Conservation (phyloP, 2,113 vertebrate genomes). For the Ranitomeya variabilis region DNA sequence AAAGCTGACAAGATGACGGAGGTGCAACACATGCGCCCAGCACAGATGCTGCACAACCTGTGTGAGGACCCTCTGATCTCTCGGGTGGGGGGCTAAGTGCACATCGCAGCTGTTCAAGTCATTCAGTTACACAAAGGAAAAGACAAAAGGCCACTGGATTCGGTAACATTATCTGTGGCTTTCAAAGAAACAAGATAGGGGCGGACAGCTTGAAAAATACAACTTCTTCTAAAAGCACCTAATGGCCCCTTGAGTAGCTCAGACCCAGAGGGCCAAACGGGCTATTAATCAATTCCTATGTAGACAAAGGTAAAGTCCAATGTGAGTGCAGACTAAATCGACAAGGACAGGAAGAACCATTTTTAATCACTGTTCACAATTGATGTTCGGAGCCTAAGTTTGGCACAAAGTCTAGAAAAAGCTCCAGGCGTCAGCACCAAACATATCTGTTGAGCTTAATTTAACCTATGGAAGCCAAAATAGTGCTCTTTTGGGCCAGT, state of each 20-base stretch:
- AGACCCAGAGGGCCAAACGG: not conserved
- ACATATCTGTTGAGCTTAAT: too few relatives aligned
- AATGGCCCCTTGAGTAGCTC: conserved; percentile 9
- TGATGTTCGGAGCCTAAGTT: too few relatives aligned
- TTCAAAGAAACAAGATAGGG: conserved; percentile 31
- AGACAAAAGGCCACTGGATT: conserved; percentile 40
- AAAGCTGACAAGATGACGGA: conserved; percentile 21
- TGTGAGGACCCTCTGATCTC: not conserved
- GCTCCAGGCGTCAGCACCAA: too few relatives aligned
- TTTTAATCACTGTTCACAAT: not conserved
- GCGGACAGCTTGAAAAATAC: conserved; percentile 36
- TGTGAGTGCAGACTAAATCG: not conserved
- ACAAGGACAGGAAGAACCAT: not conserved
- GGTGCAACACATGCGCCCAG: not conserved
- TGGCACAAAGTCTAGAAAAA: too few relatives aligned
- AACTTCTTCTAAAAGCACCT: conserved; percentile 1
- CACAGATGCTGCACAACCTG: conserved; percentile 24
- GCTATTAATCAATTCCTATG: conserved; percentile 6
- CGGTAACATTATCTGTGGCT: conserved; percentile 44
- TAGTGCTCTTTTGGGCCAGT: too few relatives aligned
- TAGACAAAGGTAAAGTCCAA: conserved; percentile 9
- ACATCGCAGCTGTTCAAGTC: conserved; percentile 48
- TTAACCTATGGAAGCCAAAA: too few relatives aligned
- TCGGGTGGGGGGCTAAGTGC: conserved; percentile 45
- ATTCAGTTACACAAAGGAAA: conserved; percentile 26